These are phyloP conservation scores for Pelosia muscerda DNA, from an alignment of 2,888 invertebrate species.

Conservation along the genomic window DNA sequence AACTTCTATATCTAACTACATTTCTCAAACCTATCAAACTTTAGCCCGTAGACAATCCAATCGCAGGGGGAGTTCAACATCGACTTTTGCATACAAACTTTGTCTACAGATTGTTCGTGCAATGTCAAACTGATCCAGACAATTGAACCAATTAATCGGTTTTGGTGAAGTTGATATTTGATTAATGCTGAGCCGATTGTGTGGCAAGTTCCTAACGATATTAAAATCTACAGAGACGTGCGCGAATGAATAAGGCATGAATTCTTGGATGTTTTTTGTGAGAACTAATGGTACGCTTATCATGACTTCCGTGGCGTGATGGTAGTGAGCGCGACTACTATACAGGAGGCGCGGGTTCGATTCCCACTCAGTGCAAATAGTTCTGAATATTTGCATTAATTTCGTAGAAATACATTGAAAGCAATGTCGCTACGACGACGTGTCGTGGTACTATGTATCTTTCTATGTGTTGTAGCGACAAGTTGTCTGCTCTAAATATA, in stretches of 20 bases:
- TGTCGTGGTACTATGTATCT: too few relatives aligned
- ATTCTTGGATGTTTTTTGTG: not conserved
- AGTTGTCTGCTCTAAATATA: too few relatives aligned
- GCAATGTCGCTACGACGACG: too few relatives aligned
- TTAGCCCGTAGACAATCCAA: constrained; percentile 76
- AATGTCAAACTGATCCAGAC: constrained; percentile 78
- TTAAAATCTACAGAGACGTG: constrained; percentile 21
- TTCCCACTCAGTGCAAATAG: too few relatives aligned
- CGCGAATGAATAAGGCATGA: not conserved
- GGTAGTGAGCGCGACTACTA: too few relatives aligned
- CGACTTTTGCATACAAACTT: constrained; percentile 83
- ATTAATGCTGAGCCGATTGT: constrained; percentile 57
- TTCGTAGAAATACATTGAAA: not conserved
- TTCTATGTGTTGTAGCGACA: too few relatives aligned
- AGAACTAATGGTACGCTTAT: not conserved
- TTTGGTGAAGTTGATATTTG: constrained; percentile 63
- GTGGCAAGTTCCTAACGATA: constrained; percentile 31
- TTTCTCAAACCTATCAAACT: constrained; percentile 80
- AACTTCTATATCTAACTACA: constrained; percentile 75
- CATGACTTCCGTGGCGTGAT: too few relatives aligned
- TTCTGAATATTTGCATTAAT: too few relatives aligned
- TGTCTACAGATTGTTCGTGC: constrained; percentile 75
- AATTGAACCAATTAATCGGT: constrained; percentile 81
- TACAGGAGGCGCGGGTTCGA: too few relatives aligned
- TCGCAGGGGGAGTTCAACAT: constrained; percentile 70